Evolutionary conservation across 2,113 vertebrate species (phyloP).

Genomic region (Sturnira hondurensis): DNA sequence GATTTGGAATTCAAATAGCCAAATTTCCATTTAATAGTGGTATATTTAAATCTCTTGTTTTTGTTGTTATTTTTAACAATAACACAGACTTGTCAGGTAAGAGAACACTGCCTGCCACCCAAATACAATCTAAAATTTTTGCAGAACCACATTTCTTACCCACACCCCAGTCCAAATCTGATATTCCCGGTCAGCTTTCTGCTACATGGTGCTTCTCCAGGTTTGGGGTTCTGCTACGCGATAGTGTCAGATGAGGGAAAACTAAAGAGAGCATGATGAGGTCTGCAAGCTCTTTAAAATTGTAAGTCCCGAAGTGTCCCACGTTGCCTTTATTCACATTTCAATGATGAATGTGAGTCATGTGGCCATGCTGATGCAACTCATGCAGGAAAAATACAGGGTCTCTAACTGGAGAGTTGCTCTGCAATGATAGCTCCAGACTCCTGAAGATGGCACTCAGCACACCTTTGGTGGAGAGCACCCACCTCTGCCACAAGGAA

Average conservation of each 20-base stretch:
- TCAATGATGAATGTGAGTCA: neutral
- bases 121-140: neutral
- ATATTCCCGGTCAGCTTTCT: neutral
- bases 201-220: neutral
- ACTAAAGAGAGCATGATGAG: neutral
- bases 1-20: neutral
- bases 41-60: neutral
- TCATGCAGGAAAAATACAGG: rapidly evolving
- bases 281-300: neutral
- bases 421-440: neutral
- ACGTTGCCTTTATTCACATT: neutral
- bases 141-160: neutral
- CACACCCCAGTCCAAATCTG: neutral
- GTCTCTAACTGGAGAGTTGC: neutral
- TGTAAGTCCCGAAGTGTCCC: neutral
- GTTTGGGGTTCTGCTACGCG: neutral
- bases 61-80: neutral
- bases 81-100: neutral
- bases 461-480: neutral
- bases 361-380: neutral
- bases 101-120: neutral
- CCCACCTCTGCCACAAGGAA: neutral
- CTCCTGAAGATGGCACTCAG: neutral
- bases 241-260: neutral
- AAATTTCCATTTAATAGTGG: neutral